A percentile compares a stretch with the other conserved stretches of the same genome.
These are phyloP conservation scores for Chascanopsetta lugubris DNA, from an alignment of 2,113 vertebrate genomes.

Conservation along the genomic window DNA sequence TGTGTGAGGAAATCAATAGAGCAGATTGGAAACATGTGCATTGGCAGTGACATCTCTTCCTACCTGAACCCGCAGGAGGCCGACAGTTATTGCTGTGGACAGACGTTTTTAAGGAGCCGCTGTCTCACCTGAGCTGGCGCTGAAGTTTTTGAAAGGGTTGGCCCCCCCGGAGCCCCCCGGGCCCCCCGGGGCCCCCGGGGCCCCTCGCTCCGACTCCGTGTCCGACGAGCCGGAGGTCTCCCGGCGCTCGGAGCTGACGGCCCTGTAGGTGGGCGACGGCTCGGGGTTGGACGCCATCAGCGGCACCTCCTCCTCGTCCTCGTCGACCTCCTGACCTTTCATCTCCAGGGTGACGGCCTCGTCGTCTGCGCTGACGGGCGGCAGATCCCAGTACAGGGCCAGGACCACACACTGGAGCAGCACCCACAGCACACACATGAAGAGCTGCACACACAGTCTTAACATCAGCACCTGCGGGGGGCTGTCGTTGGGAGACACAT, in stretches of 20 bases:
- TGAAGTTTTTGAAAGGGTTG: slow-evolving; percentile 76
- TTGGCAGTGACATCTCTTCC: slow-evolving; percentile 52
- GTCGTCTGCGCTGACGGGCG: slow-evolving; percentile 51
- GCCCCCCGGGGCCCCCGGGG: not conserved
- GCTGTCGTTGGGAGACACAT: too few species aligned
- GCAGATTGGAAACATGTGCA: slow-evolving; percentile 53
- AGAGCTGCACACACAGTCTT: too few species aligned
- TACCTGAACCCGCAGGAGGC: slow-evolving; percentile 28
- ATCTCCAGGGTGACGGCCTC: slow-evolving; percentile 53
- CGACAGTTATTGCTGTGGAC: slow-evolving; percentile 33
- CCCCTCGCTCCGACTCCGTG: not conserved
- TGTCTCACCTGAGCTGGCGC: slow-evolving; percentile 72
- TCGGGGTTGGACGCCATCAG: slow-evolving; percentile 64
- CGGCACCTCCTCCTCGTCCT: slow-evolving; percentile 69
- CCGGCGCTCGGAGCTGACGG: slow-evolving; percentile 46
- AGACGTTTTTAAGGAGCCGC: slow-evolving; percentile 19
- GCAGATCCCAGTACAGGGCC: slow-evolving; percentile 81
- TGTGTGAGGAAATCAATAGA: slow-evolving; percentile 53
- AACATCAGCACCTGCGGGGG: too few species aligned
- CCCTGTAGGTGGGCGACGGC: slow-evolving; percentile 54
- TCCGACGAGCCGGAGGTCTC: slow-evolving; percentile 36
- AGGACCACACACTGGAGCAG: slow-evolving; percentile 81
- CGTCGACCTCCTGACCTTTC: slow-evolving; percentile 65
- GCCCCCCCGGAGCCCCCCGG: not conserved
- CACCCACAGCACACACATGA: slow-evolving; percentile 86